Base-by-base conservation (phyloP, 2,797 vertebrate species). In the Pelodytes ibericus region DNA sequence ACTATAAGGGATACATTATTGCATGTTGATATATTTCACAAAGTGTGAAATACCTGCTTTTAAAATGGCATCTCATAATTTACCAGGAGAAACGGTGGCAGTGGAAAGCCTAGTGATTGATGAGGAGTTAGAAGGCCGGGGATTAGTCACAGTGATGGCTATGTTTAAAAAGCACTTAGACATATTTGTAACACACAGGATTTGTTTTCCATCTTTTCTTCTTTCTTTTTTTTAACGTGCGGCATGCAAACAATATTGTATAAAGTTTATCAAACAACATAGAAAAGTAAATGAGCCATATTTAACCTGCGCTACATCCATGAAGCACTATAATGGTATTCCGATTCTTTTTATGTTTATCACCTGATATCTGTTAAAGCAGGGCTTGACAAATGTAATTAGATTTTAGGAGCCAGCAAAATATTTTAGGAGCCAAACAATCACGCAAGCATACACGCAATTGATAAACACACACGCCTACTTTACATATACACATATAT, bases 241-340 rank as follows among this genome's bases (percentile, higher is more conserved):
- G 41, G 41, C 41, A 44, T 44, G 41, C 13, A 2, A 44, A 16
- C 11, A 44, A 44, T 44, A 39, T 22, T 68, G 31, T 39, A 30
- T 74, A 13, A 9, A 65, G 71, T 41, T 51, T 51, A 72, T 62
- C 41, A 51, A 47, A 72, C 39, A 62, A 49, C n/a, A n/a, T n/a
- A n/a, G 27, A 64, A 53, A 31, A 39, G n/a, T 36, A 36, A 74
- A 30, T 66, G 36, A 51, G 6, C 8, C 16, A 24, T 58, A 24
- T 53, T 29, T 53, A 56, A 33, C n/a, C 47, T 65, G 51, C 9
- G 66, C 13, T 36, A 25, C 26, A 66, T 66, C 33, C 57, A 10
- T 30, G 25, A 47, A 33, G 18, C 20, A 41, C 15, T 29, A 33
- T 15, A 4, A 30, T 36, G 36, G 16, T 8, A 24, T 66, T 58